Evolutionary conservation across 2,113 vertebrate genomes (phyloP).

Genomic region (Tamias sibiricus): DNA sequence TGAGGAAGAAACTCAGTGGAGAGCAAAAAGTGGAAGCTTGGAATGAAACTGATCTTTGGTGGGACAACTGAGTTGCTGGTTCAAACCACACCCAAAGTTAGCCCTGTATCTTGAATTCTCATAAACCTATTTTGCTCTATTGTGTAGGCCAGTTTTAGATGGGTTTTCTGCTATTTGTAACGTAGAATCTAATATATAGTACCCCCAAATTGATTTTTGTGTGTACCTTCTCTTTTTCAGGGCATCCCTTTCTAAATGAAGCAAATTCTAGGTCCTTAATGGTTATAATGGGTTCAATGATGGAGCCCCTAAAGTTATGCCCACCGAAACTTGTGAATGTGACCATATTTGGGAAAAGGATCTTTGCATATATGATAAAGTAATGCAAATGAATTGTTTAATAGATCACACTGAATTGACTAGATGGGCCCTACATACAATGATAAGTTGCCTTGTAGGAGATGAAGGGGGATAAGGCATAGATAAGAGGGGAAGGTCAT

Average conservation of each 20-base stretch:
- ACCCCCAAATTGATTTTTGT: neutral
- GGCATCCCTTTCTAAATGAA: neutral
- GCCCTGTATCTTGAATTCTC: neutral
- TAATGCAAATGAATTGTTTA: constrained; percentile 8
- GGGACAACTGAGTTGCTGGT: neutral
- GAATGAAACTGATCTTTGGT: neutral
- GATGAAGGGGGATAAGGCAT: neutral
- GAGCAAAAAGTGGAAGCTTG: neutral
- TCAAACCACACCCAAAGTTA: neutral
- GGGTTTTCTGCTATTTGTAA: neutral
- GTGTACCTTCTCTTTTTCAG: neutral
- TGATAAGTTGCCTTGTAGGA: neutral
- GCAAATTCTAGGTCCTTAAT: neutral
- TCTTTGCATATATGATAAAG: neutral
- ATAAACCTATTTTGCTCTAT: neutral
- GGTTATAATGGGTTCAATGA: neutral
- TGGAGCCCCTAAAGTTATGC: neutral
- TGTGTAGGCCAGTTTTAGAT: neutral
- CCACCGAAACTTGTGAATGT: neutral
- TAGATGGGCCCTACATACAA: neutral
- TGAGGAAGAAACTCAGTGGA: neutral
- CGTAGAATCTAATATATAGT: neutral
- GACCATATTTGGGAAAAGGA: neutral
- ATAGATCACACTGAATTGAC: neutral
- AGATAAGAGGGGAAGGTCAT: neutral